These are phyloP conservation scores for Characodon lateralis DNA, from an alignment of 2,797 vertebrate genomes.

Conservation along the genomic window DNA sequence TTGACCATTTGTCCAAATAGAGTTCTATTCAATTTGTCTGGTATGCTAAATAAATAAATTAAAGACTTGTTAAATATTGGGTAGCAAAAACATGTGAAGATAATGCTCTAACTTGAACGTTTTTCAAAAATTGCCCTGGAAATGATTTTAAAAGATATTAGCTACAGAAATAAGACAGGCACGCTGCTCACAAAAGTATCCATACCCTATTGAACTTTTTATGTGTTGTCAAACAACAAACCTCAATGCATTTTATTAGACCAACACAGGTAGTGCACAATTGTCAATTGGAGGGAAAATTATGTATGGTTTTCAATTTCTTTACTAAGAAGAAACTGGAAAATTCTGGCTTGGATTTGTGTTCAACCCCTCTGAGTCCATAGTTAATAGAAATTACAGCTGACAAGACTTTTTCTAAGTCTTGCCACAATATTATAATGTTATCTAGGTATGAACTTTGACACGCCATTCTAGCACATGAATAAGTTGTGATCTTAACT, in stretches of 20 bases:
- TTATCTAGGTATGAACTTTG: neutral
- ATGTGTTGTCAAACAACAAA: neutral
- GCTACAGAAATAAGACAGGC: neutral
- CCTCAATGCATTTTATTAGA: neutral
- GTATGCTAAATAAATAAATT: constrained; percentile 50
- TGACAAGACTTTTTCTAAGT: neutral
- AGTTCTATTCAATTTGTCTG: constrained; percentile 44
- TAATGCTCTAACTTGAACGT: constrained; percentile 24
- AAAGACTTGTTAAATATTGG: constrained; percentile 26
- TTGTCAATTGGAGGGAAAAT: neutral
- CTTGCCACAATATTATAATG: neutral
- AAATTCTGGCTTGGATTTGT: too few species aligned
- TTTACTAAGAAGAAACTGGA: too few species aligned
- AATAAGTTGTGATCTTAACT: neutral
- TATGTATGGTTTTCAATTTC: too few species aligned
- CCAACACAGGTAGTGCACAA: neutral
- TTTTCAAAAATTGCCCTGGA: neutral
- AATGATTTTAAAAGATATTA: neutral
- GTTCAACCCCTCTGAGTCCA: too few species aligned
- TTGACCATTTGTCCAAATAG: constrained; percentile 54
- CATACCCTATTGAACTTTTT: neutral
- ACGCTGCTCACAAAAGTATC: neutral
- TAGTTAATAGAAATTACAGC: neutral
- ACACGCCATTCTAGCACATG: neutral
- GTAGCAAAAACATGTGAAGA: constrained; percentile 34